A percentile compares a stretch with the other conserved stretches of the same genome.
phyloP scores from a whole-genome alignment of 2,888 invertebrate genomes.

The Abrostola triplasia region DNA sequence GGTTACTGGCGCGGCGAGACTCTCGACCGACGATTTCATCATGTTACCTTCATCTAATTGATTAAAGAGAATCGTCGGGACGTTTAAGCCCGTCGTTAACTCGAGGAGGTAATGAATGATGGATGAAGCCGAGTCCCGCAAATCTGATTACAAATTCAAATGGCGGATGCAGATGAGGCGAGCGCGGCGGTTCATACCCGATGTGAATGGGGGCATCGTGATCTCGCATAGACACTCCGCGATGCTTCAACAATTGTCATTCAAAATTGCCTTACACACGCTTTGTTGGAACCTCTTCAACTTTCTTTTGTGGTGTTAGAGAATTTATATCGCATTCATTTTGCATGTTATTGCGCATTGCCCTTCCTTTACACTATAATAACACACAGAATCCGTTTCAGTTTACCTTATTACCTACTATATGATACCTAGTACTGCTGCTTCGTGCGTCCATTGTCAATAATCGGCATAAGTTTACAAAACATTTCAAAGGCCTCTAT shows the following conservation, averaged over 20 bases:
- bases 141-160: constrained; percentile 83
- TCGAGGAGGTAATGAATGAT: constrained; percentile 77
- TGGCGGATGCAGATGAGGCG: constrained; percentile 79
- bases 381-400: background rate
- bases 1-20: constrained; percentile 85
- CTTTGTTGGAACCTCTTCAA: constrained; percentile 31
- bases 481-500: no score
- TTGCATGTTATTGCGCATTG: constrained; percentile 11
- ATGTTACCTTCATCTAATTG: constrained; percentile 84
- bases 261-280: constrained; percentile 53
- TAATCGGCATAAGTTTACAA: no score
- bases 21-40: constrained; percentile 75
- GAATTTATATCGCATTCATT: constrained; percentile 32
- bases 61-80: constrained; percentile 78
- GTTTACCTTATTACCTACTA: no score
- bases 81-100: constrained; percentile 57
- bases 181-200: constrained; percentile 71
- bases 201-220: constrained; percentile 75
- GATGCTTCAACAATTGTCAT: constrained; percentile 69
- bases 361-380: constrained; percentile 25
- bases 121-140: constrained; percentile 75
- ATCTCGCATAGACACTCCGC: constrained; percentile 65
- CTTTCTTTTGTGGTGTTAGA: constrained; percentile 35
- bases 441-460: no score
- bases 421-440: no score